Base-by-base conservation (phyloP, 2,888 invertebrate genomes). In the Aporophyla lueneburgensis region DNA sequence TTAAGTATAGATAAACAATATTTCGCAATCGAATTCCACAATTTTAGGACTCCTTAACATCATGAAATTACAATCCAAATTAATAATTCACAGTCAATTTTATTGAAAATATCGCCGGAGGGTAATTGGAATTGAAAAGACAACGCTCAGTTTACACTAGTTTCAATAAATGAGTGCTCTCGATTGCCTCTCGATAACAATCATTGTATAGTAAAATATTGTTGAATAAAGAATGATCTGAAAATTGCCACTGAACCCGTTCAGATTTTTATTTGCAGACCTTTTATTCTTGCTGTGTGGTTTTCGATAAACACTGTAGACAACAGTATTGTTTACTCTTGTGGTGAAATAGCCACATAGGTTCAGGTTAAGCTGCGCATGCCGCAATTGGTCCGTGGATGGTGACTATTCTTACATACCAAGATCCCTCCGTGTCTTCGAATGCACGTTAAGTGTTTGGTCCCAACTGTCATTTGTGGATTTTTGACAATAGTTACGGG, bases 51-150 rank as follows among this genome's bases (percentile, higher is more conserved):
- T 43, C 10, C 5, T 33, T 49, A 21, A 10, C 5, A 6, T 67
- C 9, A 70, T 76, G 66, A 80, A 76, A 83, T 81, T 73, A 56
- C 59, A 71, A 62, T 43, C 53, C 54, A 81, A 84, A 81, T 84
- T 61, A 72, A 76, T 43, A 71, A 71, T 72, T 68, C 24, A 53
- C 24, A 53, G 10, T n/a, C 19, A 74, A 78, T 72, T 51, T 65
- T 74, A 84, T 76, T 63, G 61, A 59, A 71, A 80, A 84, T 33
- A 62, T 71, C 10, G 80, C 85, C 75, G n/a, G 24, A 51, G 72
- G 75, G 59, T 76, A 58, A 71, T 72, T 80, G 72, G 54, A 80
- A 79, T 74, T 78, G 56, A 73, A 72, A 82, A 77, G 61, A 66
- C 66, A 68, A 58, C 49, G 65, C 49, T 74, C 70, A 53, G 63